These are phyloP conservation scores for Hydropsyche betteni DNA, from an alignment of 2,888 invertebrate species.

Conservation along the genomic window DNA sequence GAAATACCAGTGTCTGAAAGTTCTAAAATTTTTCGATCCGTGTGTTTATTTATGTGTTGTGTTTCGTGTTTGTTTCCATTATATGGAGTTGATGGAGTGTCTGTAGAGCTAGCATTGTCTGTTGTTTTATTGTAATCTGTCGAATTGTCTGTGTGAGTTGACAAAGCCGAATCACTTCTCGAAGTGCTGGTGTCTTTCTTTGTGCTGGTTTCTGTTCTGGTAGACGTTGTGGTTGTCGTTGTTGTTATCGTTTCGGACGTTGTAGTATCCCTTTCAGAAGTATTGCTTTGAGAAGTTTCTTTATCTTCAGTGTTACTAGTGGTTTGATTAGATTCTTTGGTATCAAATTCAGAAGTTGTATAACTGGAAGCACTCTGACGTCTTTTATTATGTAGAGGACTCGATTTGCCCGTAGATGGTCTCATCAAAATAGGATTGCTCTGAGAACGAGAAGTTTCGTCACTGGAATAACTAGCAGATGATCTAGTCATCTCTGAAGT, in stretches of 20 bases:
- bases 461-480: constrained; percentile 50
- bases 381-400: constrained; percentile 44
- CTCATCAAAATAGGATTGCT: constrained; percentile 35
- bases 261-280: constrained; percentile 43
- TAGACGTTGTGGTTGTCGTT: constrained; percentile 43
- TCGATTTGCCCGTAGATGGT: constrained; percentile 35
- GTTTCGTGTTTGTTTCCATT: constrained; percentile 47
- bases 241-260: constrained; percentile 42
- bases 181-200: constrained; percentile 53
- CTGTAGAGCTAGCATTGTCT: constrained; percentile 55
- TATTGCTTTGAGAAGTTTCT: constrained; percentile 16
- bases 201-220: constrained; percentile 35
- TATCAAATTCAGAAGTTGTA: constrained; percentile 49
- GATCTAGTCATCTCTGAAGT: constrained; percentile 47
- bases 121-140: constrained; percentile 53
- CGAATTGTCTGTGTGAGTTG: constrained; percentile 57
- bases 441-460: constrained; percentile 45
- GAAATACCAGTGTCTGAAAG: constrained; percentile 50
- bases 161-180: constrained; percentile 56
- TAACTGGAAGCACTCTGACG: constrained; percentile 52
- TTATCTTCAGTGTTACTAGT: constrained; percentile 35
- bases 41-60: constrained; percentile 28
- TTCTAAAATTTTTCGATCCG: constrained; percentile 36
- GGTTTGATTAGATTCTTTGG: constrained; percentile 39
- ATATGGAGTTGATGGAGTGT: constrained; percentile 54